phyloP scores from a whole-genome alignment of 2,888 invertebrate species.

The Gari tellinella region DNA sequence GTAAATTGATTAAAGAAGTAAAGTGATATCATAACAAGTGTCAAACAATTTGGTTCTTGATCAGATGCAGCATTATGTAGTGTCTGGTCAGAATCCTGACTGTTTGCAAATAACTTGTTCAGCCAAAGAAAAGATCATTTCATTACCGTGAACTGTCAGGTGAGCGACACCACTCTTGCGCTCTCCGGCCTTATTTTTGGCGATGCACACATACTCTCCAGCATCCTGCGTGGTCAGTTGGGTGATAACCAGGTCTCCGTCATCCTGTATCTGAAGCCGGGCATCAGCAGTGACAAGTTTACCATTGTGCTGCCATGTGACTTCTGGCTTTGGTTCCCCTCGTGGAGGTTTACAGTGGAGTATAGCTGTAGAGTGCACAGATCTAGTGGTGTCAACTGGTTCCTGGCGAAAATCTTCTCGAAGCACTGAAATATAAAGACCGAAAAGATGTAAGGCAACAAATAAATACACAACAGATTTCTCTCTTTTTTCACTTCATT shows the following conservation, averaged over 20 bases:
- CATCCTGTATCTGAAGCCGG: slow-evolving; percentile 91
- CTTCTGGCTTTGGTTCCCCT: slow-evolving; percentile 95
- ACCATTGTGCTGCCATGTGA: slow-evolving; percentile 95
- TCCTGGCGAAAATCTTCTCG: slow-evolving; percentile 95
- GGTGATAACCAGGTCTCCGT: slow-evolving; percentile 95
- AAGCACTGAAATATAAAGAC: slow-evolving; percentile 89
- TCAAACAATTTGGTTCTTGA: too few species aligned
- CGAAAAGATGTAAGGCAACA: too few species aligned
- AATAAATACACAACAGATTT: too few species aligned
- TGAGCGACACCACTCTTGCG: slow-evolving; percentile 89
- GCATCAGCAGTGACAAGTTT: slow-evolving; percentile 86
- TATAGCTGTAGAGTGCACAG: slow-evolving; percentile 88
- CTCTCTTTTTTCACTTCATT: too few species aligned
- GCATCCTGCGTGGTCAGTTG: slow-evolving; percentile 95
- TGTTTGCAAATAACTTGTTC: too few species aligned
- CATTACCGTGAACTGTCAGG: slow-evolving; percentile 74
- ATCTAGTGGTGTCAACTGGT: slow-evolving; percentile 93
- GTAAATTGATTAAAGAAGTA: too few species aligned
- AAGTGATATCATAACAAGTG: too few species aligned
- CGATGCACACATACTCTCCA: slow-evolving; percentile 96
- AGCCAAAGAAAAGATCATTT: too few species aligned
- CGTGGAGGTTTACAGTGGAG: slow-evolving; percentile 95
- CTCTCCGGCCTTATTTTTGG: slow-evolving; percentile 95
- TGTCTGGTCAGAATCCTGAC: too few species aligned
- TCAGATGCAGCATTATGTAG: too few species aligned